Evolutionary conservation across 1,140 invertebrate species (phyloP), one percentile per base, ranked within the genome.

Genomic region (Drosophila nigrodunni): DNA sequence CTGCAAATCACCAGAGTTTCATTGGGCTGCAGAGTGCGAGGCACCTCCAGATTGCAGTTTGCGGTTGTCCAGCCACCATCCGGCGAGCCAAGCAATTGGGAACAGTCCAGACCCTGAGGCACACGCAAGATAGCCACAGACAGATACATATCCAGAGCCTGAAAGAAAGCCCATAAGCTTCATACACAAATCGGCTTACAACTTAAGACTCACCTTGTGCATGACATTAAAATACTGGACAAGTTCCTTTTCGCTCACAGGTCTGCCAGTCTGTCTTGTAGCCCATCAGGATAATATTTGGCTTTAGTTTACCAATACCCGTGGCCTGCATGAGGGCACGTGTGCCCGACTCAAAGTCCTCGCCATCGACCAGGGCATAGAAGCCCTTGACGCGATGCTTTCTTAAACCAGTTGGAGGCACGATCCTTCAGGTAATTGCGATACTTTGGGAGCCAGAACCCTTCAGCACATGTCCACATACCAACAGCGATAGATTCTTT

Each of bases 351-450:
- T 96, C 95, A 83, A 98, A 97, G 67, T 93, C 94, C 11, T 95
- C 94, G 30, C 96, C 96, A 89, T 98, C 97, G 0, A 98, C 95
- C 49, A 97, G 86, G 1, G 94, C 95, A 92, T 99, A 99, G 93
- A 99, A 99, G 0, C 96, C 96, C 93, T 98, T 99, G 9, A 98
- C 95, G 92, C 97, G 97, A 61, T 98, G 95, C 18, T 95, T 94
- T 30, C 94, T n/a, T 93, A 61, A 99, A 94, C 98, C 98, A 99
- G 50, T 94, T 94, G 75, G 96, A 95, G 0, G 96, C 95, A 75
- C 96, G 95, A 1, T 93, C 92, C 66, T 92, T 92, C 3, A 95
- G 85, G 44, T 93, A 92, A 47, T 93, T 93, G 21, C 94, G 91
- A 21, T 93, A 92, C 60, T 91, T 89, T 92, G 91, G 35, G 82